These are phyloP conservation scores for Tetragnatha versicolor DNA, from an alignment of 1,140 invertebrate genomes.

Conservation along the genomic window DNA sequence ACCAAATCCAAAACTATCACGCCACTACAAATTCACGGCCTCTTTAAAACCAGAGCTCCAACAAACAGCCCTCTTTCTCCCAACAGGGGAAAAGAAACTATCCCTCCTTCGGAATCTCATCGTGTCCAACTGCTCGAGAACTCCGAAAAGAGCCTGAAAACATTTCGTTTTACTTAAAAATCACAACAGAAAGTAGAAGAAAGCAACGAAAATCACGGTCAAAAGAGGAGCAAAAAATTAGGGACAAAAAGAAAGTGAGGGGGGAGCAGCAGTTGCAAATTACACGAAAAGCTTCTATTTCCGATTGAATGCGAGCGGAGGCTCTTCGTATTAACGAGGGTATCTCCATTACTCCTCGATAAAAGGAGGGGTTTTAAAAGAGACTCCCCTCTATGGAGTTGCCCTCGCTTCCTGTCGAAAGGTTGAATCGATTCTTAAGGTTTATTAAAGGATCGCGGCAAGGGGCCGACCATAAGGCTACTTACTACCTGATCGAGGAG, in stretches of 20 bases:
- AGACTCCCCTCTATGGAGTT: conserved; percentile 16
- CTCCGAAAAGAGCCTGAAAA: no score
- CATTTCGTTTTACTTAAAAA: no score
- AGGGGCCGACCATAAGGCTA: conserved; percentile 2
- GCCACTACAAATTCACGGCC: no score
- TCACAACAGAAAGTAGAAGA: no score
- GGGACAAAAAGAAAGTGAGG: background rate
- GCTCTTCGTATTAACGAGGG: conserved; percentile 21
- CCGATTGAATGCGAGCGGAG: conserved; percentile 16
- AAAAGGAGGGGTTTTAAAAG: conserved; percentile 23
- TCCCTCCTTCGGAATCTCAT: no score
- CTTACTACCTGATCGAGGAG: background rate
- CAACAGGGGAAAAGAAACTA: no score
- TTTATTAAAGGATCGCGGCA: conserved; percentile 5
- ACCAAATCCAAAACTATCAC: no score
- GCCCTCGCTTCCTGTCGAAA: background rate
- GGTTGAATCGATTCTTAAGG: conserved; percentile 28
- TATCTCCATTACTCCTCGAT: conserved; percentile 12
- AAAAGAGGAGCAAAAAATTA: background rate
- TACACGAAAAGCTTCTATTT: conserved; percentile 9
- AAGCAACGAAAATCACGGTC: no score
- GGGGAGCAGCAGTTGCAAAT: conserved; percentile 16
- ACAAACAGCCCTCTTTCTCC: no score
- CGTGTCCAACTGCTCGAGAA: no score
- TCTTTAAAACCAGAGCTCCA: no score